These are phyloP conservation scores for Hypotaenidia philippensis DNA, from an alignment of 2,797 vertebrate species.

Conservation along the genomic window DNA sequence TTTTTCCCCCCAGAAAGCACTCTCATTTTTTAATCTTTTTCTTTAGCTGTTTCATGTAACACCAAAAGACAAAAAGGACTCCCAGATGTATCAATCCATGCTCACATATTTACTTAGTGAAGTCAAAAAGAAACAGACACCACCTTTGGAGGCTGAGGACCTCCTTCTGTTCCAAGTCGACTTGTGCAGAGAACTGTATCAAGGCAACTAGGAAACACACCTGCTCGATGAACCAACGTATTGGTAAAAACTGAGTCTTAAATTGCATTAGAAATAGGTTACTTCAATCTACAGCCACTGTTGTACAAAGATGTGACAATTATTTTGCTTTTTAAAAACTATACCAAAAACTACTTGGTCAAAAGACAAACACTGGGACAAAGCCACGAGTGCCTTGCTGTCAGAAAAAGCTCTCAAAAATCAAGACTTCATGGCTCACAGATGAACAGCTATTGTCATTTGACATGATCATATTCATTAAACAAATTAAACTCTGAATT, in stretches of 20 bases:
- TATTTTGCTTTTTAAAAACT: background rate
- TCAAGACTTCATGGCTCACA: background rate
- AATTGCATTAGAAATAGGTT: background rate
- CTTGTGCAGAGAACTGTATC: background rate
- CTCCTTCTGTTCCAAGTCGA: background rate
- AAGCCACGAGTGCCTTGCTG: background rate
- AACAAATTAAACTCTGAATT: constrained; percentile 11
- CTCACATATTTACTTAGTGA: background rate
- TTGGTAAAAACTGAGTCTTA: background rate
- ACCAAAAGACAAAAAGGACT: background rate
- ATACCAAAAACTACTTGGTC: background rate
- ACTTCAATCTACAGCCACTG: background rate
- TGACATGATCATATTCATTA: background rate
- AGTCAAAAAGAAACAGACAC: background rate
- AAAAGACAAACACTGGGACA: background rate
- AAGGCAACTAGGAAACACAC: background rate
- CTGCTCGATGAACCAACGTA: background rate
- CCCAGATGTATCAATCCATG: background rate
- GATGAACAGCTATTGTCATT: background rate
- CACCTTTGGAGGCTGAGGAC: background rate
- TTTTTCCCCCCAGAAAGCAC: background rate
- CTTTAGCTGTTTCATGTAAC: background rate
- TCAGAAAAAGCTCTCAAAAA: background rate
- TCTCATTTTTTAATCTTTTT: background rate
- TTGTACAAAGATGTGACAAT: background rate